Percentiles rank a stretch among this genome's conserved stretches.
Conservation (phyloP, 2,888 invertebrate species). For the Drosophila fulvimacula region DNA sequence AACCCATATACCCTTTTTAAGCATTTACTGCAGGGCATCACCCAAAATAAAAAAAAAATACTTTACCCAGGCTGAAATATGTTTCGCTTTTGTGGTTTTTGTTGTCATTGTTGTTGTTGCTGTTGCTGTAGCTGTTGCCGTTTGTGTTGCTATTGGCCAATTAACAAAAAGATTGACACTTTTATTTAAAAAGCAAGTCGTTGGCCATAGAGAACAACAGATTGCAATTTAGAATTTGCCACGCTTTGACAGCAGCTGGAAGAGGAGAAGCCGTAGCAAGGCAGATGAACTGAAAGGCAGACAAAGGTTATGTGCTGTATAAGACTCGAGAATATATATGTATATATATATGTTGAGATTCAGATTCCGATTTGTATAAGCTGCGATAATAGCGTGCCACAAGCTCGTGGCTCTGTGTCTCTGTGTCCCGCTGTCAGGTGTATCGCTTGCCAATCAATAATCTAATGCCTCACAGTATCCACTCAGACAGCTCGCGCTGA, state of each 20-base stretch:
- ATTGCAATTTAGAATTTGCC: constrained; percentile 71
- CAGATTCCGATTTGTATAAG: constrained; percentile 47
- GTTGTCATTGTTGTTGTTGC: constrained; percentile 10
- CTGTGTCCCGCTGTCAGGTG: constrained; percentile 23
- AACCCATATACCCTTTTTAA: background rate
- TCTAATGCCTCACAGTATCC: constrained; percentile 35
- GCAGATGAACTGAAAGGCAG: constrained; percentile 34
- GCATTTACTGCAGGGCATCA: too few species aligned
- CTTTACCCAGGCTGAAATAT: constrained; percentile 42
- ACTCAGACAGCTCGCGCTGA: constrained; percentile 63
- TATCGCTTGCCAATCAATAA: constrained; percentile 52
- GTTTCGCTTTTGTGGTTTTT: constrained; percentile 28
- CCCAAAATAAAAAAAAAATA: too few species aligned
- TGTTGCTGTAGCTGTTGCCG: constrained; percentile 27
- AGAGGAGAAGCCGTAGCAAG: background rate
- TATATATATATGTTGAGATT: constrained; percentile 29
- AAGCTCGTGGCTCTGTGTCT: constrained; percentile 6
- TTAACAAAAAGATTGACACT: constrained; percentile 78
- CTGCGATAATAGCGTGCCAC: constrained; percentile 62
- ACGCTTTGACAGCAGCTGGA: constrained; percentile 33
- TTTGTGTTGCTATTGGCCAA: constrained; percentile 61
- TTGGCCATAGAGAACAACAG: constrained; percentile 46
- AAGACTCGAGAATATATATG: background rate
- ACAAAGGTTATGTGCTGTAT: background rate
- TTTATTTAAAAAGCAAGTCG: constrained; percentile 62